Evolutionary conservation across 1,140 invertebrate genomes (phyloP).

Genomic region (Acromyrmex echinatior): DNA sequence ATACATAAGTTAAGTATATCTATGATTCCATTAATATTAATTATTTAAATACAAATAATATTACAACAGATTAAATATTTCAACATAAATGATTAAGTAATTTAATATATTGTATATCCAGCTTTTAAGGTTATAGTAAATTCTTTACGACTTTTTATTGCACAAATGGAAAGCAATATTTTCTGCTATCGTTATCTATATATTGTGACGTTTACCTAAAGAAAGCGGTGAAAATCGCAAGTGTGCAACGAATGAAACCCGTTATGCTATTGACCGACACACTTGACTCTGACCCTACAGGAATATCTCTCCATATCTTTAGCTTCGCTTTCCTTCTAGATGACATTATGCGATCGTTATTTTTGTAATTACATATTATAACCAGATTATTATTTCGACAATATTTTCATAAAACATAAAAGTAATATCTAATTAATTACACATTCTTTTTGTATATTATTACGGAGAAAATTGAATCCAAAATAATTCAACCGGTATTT

Average conservation of each 20-base stretch:
- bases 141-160: not conserved
- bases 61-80: not conserved
- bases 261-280: slow-evolving; percentile 64
- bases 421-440: not conserved
- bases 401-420: not conserved
- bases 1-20: not conserved
- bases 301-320: slow-evolving; percentile 36
- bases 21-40: not conserved
- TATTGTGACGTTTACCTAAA: slow-evolving; percentile 60
- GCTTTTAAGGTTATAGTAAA: not conserved
- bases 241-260: slow-evolving; percentile 69
- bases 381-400: not conserved
- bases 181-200: not conserved
- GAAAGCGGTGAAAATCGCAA: slow-evolving; percentile 81
- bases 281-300: slow-evolving; percentile 53
- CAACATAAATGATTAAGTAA: not conserved
- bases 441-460: not conserved
- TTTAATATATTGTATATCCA: not conserved
- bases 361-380: not conserved
- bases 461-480: not conserved
- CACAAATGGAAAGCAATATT: slow-evolving; percentile 13
- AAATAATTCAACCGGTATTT: not conserved
- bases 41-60: not conserved
- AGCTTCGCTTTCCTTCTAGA: slow-evolving; percentile 15
- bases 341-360: slow-evolving; percentile 13